phyloP scores from a whole-genome alignment of 2,113 vertebrate genomes.

The Galeopterus variegatus region DNA sequence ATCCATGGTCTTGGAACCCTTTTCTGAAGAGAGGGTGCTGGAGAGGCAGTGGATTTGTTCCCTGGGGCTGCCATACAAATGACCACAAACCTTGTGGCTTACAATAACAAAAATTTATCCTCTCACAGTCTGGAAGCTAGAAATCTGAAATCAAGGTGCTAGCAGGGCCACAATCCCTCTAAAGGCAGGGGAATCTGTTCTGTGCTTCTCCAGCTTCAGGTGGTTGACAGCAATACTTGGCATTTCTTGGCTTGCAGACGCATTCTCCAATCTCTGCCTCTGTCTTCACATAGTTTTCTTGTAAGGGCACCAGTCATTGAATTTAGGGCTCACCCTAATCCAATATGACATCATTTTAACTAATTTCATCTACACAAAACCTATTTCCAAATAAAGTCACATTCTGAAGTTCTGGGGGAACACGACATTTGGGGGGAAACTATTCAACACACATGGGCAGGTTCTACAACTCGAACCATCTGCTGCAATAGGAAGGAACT shows the following conservation, averaged over 20 bases:
- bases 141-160: not conserved
- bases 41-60: not conserved
- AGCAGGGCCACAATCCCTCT: not conserved
- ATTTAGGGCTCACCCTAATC: not conserved
- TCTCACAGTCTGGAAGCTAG: not conserved
- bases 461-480: not conserved
- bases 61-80: not conserved
- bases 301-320: not conserved
- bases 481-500: not conserved
- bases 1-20: not conserved
- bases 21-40: not conserved
- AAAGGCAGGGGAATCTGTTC: not conserved
- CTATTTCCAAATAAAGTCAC: slow-evolving; percentile 5
- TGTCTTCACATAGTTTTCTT: not conserved
- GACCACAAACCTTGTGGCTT: not conserved
- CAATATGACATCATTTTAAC: not conserved
- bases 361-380: not conserved
- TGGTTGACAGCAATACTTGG: not conserved
- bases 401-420: not conserved
- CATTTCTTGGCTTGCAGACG: not conserved
- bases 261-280: not conserved
- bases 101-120: not conserved
- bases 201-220: not conserved
- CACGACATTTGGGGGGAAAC: not conserved
- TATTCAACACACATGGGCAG: not conserved